phyloP scores from a whole-genome alignment of 2,797 vertebrate species.

The Oreochromis grahami region DNA sequence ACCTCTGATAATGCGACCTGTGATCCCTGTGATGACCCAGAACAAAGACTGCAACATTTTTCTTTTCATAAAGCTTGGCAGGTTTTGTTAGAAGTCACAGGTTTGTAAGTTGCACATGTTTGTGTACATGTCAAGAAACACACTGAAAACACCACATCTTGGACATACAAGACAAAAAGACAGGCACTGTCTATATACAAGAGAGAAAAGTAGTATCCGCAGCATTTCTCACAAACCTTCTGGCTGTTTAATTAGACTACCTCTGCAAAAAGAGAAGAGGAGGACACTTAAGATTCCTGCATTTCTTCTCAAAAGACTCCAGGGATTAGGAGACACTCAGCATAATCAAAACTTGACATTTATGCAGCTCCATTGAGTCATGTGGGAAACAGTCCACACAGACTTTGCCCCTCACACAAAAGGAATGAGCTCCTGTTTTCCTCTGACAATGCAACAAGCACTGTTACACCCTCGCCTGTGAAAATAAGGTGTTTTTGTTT shows the following conservation, averaged over 20 bases:
- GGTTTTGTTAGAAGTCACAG: not conserved
- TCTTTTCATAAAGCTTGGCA: not conserved
- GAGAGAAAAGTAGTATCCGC: not conserved
- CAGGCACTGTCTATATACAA: not conserved
- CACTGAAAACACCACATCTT: not conserved
- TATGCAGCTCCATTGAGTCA: not conserved
- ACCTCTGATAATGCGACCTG: conserved; percentile 32
- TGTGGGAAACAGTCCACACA: conserved; percentile 30
- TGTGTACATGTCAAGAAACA: not conserved
- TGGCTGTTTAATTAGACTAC: conserved; percentile 17
- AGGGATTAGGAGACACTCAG: conserved; percentile 22
- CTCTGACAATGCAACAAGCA: not conserved
- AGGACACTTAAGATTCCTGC: conserved; percentile 49
- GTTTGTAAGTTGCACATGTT: not conserved
- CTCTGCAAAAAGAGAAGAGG: not conserved
- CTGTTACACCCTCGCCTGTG: not conserved
- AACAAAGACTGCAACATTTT: conserved; percentile 40
- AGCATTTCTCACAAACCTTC: not conserved
- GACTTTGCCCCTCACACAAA: conserved; percentile 31
- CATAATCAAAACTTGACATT: conserved; percentile 36
- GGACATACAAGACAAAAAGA: not conserved
- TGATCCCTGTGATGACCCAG: not conserved
- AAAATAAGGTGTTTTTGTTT: not conserved
- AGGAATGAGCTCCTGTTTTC: conserved; percentile 27
- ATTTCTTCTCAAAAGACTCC: conserved; percentile 24